Base-by-base conservation (phyloP, 2,888 invertebrate species). In the Pseudococcus longispinus region DNA sequence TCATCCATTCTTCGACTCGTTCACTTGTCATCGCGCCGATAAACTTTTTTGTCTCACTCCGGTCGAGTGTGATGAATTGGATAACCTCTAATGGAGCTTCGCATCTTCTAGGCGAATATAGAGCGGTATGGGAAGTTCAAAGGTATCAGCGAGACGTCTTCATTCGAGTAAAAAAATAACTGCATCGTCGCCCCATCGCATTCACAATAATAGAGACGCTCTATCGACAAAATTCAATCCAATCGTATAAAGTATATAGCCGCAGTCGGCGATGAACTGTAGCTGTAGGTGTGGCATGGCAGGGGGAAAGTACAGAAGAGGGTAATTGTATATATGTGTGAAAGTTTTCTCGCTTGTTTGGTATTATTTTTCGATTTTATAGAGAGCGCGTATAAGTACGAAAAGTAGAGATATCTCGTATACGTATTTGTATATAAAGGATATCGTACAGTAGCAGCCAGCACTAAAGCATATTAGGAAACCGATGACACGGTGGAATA, bases 61-160 rank as follows among this genome's bases (percentile, higher is more conserved):
- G 65, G 65, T 65, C 65, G 26, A 65, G 26, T 23, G 65, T 65
- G 65, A 65, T 65, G 65, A 65, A 65, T 23, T 65, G 65, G 26
- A 65, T 65, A 65, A 65, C 23, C 65, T 65, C 26, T 23, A 65
- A 65, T 65, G 65, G 26, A 65, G 65, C 23, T 65, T 51, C n/a
- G 51, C n/a, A 51, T n/a, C 51, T 18, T 0, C 0, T 3, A 46
- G 46, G 13, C 20, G 20, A 1, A 8, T 5, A 8, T 5, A 4
- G 20, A 20, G 20, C 8, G 20, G 37, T 37, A 37, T 20, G 60
- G 8, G 5, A 60, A 60, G 60, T 60, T 60, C 60, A 60, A 60
- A 60, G 60, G 60, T 60, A 60, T 23, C 11, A 8, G 37, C 37
- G 37, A 37, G 37, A 37, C 37, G 37, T 37, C 37, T 37, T 60